A percentile compares a stretch with the other conserved stretches of the same genome.
Evolutionary conservation across 2,113 vertebrate species (phyloP).

Genomic region (Chascanopsetta lugubris): DNA sequence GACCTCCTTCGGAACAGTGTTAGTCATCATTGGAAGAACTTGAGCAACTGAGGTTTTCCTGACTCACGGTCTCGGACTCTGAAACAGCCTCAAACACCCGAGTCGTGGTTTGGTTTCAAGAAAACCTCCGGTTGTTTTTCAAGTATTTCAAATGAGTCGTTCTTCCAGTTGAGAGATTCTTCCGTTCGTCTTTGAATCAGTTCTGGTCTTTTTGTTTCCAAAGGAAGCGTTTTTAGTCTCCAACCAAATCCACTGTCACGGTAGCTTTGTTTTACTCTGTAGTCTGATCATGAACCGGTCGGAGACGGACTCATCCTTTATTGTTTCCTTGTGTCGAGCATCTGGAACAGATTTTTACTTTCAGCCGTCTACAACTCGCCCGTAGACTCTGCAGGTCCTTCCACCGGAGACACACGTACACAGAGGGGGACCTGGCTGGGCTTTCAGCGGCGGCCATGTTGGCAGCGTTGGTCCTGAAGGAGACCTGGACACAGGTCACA

Average conservation of each 20-base stretch:
- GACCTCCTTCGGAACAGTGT: constrained; percentile 3
- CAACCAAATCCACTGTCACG: constrained; percentile 59
- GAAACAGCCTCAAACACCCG: background rate
- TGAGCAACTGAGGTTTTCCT: constrained; percentile 9
- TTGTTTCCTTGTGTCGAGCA: constrained; percentile 55
- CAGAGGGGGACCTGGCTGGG: constrained; percentile 24
- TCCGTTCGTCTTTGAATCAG: constrained; percentile 37
- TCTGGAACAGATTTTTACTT: constrained; percentile 71
- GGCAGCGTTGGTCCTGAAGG: background rate
- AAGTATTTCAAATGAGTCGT: constrained; percentile 32
- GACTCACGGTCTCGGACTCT: constrained; percentile 11
- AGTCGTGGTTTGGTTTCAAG: background rate
- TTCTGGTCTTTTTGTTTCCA: constrained; percentile 55
- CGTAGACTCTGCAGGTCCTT: constrained; percentile 53
- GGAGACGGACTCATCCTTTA: constrained; percentile 33
- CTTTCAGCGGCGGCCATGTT: background rate
- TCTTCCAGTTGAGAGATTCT: constrained; percentile 65
- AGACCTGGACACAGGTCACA: constrained; percentile 5
- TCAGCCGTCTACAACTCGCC: constrained; percentile 60
- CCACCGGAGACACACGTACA: constrained; percentile 23
- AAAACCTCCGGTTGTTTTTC: constrained; percentile 15
- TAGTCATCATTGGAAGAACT: constrained; percentile 11
- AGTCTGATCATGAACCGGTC: constrained; percentile 44
- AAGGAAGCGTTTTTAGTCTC: constrained; percentile 60
- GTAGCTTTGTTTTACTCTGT: constrained; percentile 70